A percentile compares a stretch with the other conserved stretches of the same genome.
phyloP scores from a whole-genome alignment of 1,140 invertebrate genomes.

The Caenorhabditis tropicalis region DNA sequence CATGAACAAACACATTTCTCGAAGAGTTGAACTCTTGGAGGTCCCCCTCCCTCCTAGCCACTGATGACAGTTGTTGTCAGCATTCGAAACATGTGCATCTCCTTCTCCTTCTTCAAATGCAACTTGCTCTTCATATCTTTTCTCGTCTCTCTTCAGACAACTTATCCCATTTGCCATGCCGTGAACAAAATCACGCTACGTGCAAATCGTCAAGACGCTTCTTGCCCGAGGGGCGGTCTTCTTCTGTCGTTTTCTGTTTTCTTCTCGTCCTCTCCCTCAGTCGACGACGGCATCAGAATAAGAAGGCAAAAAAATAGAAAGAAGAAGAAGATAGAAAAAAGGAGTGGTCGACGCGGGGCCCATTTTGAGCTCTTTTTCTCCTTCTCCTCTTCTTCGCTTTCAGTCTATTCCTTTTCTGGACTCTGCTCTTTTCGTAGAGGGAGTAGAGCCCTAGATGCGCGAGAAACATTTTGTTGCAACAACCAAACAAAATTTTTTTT shows the following conservation, averaged over 20 bases:
- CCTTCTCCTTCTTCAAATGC: neutral
- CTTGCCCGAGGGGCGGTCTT: neutral
- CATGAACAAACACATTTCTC: neutral
- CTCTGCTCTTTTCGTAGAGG: neutral
- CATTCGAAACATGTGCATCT: neutral
- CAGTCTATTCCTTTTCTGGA: neutral
- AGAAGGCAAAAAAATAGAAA: neutral
- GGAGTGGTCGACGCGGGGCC: neutral
- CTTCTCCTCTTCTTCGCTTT: neutral
- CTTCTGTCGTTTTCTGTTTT: neutral
- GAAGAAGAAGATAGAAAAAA: neutral
- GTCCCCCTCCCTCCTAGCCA: neutral
- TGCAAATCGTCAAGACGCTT: neutral
- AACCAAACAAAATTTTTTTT: neutral
- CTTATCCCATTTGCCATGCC: neutral
- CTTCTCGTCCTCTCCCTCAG: neutral
- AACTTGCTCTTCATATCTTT: neutral
- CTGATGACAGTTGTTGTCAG: neutral
- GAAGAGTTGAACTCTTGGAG: neutral
- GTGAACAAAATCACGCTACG: conserved; percentile 44
- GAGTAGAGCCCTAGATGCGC: neutral
- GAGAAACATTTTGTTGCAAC: neutral
- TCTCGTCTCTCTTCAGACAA: neutral
- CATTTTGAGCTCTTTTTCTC: neutral
- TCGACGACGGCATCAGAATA: neutral